These are phyloP conservation scores for Cantharis nigra DNA, from an alignment of 2,888 invertebrate genomes.

Conservation along the genomic window DNA sequence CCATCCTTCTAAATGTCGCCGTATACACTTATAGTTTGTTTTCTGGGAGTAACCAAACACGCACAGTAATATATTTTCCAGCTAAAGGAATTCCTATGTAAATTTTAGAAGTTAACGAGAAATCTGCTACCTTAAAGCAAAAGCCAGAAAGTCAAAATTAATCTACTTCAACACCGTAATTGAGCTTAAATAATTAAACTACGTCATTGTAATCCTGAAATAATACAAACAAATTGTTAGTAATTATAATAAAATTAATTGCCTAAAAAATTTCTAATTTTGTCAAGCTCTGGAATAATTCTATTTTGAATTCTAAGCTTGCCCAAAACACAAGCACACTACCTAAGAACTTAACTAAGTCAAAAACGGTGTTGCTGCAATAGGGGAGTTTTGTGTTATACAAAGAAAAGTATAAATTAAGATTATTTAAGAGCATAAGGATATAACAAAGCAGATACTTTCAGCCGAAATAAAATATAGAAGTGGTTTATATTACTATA, in stretches of 20 bases:
- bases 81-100: constrained; percentile 26
- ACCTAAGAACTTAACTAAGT: not conserved
- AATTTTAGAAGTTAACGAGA: constrained; percentile 28
- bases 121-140: constrained; percentile 15
- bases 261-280: not conserved
- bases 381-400: not conserved
- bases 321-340: not conserved
- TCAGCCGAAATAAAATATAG: too few relatives aligned
- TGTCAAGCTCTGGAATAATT: not conserved
- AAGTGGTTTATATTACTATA: too few relatives aligned
- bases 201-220: not conserved
- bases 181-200: constrained; percentile 5
- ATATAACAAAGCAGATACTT: too few relatives aligned
- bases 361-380: not conserved
- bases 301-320: not conserved
- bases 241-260: not conserved
- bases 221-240: not conserved
- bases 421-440: not conserved
- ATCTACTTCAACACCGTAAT: constrained; percentile 7
- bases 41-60: constrained; percentile 29
- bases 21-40: constrained; percentile 31
- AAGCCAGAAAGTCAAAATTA: constrained; percentile 1
- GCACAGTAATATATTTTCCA: constrained; percentile 26
- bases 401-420: not conserved
- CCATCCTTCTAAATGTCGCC: constrained; percentile 40